A percentile compares a stretch with the other conserved stretches of the same genome.
Conservation (phyloP, 2,888 invertebrate genomes). For the Xestia xanthographa region DNA sequence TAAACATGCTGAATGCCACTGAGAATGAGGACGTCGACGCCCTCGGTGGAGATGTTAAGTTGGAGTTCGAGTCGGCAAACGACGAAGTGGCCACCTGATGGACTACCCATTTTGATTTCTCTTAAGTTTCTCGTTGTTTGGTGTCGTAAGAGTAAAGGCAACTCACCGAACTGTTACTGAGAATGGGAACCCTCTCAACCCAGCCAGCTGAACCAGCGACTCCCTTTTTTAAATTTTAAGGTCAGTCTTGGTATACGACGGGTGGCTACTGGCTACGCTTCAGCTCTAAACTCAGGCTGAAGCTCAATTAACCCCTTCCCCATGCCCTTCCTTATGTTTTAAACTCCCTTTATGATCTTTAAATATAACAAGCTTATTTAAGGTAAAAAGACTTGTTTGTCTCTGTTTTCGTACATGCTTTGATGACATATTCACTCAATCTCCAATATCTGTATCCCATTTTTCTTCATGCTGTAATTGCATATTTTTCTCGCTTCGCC, state of each 20-base stretch:
- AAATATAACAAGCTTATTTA: conserved; percentile 3
- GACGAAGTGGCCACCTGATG: conserved; percentile 94
- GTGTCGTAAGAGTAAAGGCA: conserved; percentile 48
- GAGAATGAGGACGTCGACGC: conserved; percentile 97
- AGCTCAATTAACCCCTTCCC: conserved; percentile 2
- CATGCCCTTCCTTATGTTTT: not conserved
- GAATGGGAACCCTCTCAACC: conserved; percentile 16
- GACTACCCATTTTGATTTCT: conserved; percentile 74
- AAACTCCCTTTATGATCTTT: not conserved
- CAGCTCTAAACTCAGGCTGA: not conserved
- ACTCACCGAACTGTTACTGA: conserved; percentile 53
- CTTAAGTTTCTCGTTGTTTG: conserved; percentile 60
- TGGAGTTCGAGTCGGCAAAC: conserved; percentile 94
- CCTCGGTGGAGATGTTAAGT: conserved; percentile 94
- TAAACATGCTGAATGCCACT: conserved; percentile 98
- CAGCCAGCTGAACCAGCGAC: conserved; percentile 18
- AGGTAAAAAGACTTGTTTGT: not conserved
- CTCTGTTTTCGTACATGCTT: not conserved
- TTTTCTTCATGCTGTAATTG: conserved; percentile 5
- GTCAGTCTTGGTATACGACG: not conserved
- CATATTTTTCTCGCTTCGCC: not conserved
- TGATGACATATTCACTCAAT: not conserved
- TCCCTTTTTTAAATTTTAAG: not conserved
- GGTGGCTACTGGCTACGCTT: not conserved
- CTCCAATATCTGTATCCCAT: not conserved